Evolutionary conservation across 2,888 invertebrate genomes (phyloP), one percentile per base, ranked within the genome.

Genomic region (Bellardia pandia): DNA sequence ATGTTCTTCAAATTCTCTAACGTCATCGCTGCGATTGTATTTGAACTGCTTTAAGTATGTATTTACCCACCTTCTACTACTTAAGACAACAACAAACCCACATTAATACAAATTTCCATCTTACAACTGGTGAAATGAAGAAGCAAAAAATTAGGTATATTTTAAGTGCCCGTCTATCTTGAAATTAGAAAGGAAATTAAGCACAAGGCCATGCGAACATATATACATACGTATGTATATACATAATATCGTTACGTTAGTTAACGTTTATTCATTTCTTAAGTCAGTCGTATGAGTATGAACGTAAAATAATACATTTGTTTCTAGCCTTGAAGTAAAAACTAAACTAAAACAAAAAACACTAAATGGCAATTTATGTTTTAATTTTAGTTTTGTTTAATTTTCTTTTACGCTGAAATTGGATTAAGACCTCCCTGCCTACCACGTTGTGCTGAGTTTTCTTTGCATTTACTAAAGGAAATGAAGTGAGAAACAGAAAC

Each of bases 171-270:
- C 84, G 62, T 87, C 81, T 87, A 77, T 84, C 80, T 84, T 58
- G 56, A 77, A 80, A 85, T 85, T 80, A 87, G 74, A 86, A 84
- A 75, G 74, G 71, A 85, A 85, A 85, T 85, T 87, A 81, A 69
- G 77, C 64, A 85, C 87, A 87, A 87, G 87, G 85, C 85, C 86
- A 45, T 51, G 48, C 45, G 66, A 48, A 40, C 56, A 71, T 14
- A 58, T 8, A 23, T 30, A 16, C 16, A 45, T 16, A 33, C n/a
- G 13, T 13, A 56, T 33, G 16, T 69, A 30, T 30, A 33, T 51
- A 30, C 13, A 56, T 13, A 45, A 56, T 13, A 45, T n/a, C 16
- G 71, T 72, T 68, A 45, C 16, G 56, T 33, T 42, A 45, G 23
- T 23, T 23, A 23, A 23, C 13, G 42, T 42, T 30, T 9, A 72